Evolutionary conservation across 2,113 vertebrate genomes (phyloP).

Genomic region (Urocynchramus pylzowi): DNA sequence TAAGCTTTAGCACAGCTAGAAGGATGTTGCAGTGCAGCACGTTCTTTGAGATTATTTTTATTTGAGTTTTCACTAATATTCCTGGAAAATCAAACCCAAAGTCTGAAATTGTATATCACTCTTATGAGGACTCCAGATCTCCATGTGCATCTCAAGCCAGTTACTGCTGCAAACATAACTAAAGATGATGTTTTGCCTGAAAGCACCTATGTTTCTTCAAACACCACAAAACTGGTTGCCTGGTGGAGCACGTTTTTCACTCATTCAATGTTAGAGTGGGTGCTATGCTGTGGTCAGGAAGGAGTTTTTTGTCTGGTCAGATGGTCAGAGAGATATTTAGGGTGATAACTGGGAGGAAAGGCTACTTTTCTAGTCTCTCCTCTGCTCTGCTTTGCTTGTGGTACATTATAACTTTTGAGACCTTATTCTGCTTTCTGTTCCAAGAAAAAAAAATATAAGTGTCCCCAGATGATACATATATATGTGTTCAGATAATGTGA

Average conservation of each 20-base stretch:
- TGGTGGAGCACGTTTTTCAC: background rate
- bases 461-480: background rate
- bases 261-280: background rate
- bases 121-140: background rate
- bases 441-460: background rate
- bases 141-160: background rate
- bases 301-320: background rate
- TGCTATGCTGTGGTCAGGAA: background rate
- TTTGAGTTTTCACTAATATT: background rate
- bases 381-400: background rate
- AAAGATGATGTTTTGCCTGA: background rate
- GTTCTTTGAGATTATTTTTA: background rate
- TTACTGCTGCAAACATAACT: background rate
- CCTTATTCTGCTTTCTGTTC: background rate
- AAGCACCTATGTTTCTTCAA: background rate
- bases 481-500: background rate
- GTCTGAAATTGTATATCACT: background rate
- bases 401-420: background rate
- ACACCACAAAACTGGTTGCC: background rate
- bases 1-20: background rate
- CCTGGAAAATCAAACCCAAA: background rate
- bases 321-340: background rate
- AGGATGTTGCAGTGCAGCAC: background rate
- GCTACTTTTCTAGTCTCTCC: background rate
- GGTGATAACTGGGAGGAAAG: background rate